Evolutionary conservation across 2,888 invertebrate species (phyloP).

Genomic region (Noctua janthina): DNA sequence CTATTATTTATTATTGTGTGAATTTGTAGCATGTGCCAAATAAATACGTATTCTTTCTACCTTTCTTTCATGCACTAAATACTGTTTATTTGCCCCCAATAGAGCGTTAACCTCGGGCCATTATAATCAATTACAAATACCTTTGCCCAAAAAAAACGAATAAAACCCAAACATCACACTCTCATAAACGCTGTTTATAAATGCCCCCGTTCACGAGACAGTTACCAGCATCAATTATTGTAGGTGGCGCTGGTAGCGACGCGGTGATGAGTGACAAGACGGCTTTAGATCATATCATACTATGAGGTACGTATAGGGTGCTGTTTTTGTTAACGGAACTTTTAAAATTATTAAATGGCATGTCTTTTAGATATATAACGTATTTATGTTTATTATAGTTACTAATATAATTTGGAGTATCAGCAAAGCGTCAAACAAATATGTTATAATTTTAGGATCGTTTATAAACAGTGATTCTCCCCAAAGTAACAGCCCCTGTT

Average conservation of each 20-base stretch:
- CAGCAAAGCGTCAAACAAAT: neutral
- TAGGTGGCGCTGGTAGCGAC: conserved; percentile 76
- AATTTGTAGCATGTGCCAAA: too few species aligned
- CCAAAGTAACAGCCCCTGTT: too few species aligned
- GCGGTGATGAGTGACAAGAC: conserved; percentile 81
- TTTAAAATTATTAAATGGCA: neutral
- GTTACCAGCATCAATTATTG: conserved; percentile 80
- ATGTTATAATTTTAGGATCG: neutral
- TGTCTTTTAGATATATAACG: neutral
- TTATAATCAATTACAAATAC: conserved; percentile 52
- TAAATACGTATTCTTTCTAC: too few species aligned
- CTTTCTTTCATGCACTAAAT: too few species aligned
- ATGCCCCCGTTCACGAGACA: conserved; percentile 72
- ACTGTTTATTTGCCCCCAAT: neutral
- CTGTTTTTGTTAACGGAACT: conserved; percentile 30
- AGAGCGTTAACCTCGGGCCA: neutral
- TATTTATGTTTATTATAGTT: neutral
- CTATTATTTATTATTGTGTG: too few species aligned
- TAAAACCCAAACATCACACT: conserved; percentile 62
- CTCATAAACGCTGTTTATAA: conserved; percentile 64
- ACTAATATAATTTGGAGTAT: neutral
- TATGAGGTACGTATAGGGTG: conserved; percentile 75
- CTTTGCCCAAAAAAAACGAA: conserved; percentile 32
- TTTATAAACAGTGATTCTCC: neutral
- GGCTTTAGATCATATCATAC: conserved; percentile 83